Evolutionary conservation across 2,113 vertebrate genomes (phyloP), one percentile per base, ranked within the genome.

Genomic region (Xenus cinereus): DNA sequence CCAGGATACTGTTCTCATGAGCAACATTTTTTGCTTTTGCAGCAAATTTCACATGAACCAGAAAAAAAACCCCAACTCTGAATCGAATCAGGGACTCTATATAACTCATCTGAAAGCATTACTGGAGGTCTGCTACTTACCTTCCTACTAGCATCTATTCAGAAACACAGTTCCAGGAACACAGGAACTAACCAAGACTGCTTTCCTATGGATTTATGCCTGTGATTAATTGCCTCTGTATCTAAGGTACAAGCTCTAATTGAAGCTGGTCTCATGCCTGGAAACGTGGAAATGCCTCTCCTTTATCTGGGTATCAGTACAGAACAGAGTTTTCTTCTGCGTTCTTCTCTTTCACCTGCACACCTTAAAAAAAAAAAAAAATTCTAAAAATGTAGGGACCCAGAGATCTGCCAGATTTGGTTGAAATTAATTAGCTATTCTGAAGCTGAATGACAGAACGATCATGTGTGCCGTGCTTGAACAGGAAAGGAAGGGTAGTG

Each of bases 201-300:
- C 24, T 90, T 84, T 95, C 79, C 67, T 90, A 83, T 63, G 54
- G 88, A 90, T 92, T 96, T 69, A 77, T 88, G 72, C 18, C 50
- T 73, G 54, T 80, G 72, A 92, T 95, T 90, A 88, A 96, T 86
- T 77, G 63, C 45, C 67, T 83, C 67, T 83, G 37, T 45, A 27
- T 87, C 67, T 74, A 78, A 91, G 60, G 77, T 59, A 78, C 0
- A 43, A 85, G 63, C 59, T 80, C 30, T 92, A 95, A 90, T 23
- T 96, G 88, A 92, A 88, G 72, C 54, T 86, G 50, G 67, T 93
- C 54, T 95, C 41, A 62, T 88, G 85, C 67, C 88, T 94, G 57
- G 51, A 71, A 93, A 77, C 19, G 30, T 56, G 33, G 4, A 69
- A 27, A 10, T 2, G 8, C 66, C 50, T 90, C 50, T 86, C 15